Percentiles rank a stretch among this genome's conserved stretches.
phyloP scores from a whole-genome alignment of 2,888 invertebrate species.

The Dryocosmus kuriphilus region DNA sequence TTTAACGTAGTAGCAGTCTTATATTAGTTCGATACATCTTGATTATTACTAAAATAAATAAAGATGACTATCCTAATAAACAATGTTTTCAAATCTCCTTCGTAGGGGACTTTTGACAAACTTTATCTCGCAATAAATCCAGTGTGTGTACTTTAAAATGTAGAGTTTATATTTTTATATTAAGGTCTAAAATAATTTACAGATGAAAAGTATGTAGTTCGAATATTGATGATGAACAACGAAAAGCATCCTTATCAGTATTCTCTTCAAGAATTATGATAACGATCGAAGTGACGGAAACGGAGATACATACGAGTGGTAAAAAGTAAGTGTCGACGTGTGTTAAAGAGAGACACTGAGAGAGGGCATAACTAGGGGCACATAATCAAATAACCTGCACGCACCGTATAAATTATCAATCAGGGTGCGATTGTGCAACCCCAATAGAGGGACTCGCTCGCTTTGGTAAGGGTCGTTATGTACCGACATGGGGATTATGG shows the following conservation, averaged over 20 bases:
- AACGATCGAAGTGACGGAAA: slow-evolving; percentile 29
- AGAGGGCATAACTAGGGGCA: slow-evolving; percentile 49
- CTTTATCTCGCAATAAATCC: too few relatives aligned
- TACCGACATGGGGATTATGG: slow-evolving; percentile 60
- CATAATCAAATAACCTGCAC: slow-evolving; percentile 77
- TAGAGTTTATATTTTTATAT: too few relatives aligned
- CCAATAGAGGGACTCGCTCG: slow-evolving; percentile 67
- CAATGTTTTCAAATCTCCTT: too few relatives aligned
- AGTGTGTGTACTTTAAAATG: too few relatives aligned
- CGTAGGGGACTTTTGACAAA: too few relatives aligned
- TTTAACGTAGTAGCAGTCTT: too few relatives aligned
- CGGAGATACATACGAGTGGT: not conserved
- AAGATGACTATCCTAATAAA: too few relatives aligned
- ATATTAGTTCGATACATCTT: too few relatives aligned
- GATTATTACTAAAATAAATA: too few relatives aligned
- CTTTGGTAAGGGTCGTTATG: slow-evolving; percentile 69
- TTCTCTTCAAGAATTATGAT: slow-evolving; percentile 2
- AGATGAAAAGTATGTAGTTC: not conserved
- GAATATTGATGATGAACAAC: not conserved
- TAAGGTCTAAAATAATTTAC: not conserved
- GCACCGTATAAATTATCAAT: slow-evolving; percentile 77
- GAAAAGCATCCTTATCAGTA: not conserved
- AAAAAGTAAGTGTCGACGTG: slow-evolving; percentile 39
- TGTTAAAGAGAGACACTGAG: slow-evolving; percentile 32
- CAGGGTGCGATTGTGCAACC: slow-evolving; percentile 76